These are phyloP conservation scores for Calycopis cecrops DNA, from an alignment of 1,140 invertebrate genomes.

Conservation along the genomic window DNA sequence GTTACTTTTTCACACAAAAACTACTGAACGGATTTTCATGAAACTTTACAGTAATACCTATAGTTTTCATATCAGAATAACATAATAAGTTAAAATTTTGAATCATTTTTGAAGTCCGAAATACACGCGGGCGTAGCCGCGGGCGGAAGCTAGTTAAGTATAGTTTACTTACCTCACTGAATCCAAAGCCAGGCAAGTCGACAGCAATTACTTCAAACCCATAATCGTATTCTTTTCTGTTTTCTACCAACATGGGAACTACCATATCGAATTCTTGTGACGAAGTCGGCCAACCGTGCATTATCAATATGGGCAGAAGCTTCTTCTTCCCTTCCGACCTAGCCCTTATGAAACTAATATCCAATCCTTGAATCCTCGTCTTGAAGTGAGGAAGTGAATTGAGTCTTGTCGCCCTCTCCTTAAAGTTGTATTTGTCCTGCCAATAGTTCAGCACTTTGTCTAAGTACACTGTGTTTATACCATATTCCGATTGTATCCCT, in stretches of 20 bases:
- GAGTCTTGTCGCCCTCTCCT: slow-evolving; percentile 78
- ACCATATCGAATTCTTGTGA: slow-evolving; percentile 91
- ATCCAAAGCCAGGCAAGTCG: slow-evolving; percentile 90
- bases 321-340: slow-evolving; percentile 67
- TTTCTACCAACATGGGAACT: slow-evolving; percentile 82
- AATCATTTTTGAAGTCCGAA: no score
- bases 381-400: slow-evolving; percentile 86
- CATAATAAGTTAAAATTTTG: no score
- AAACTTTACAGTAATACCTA: no score
- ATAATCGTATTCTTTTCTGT: slow-evolving; percentile 76
- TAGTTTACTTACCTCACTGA: slow-evolving; percentile 78
- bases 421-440: slow-evolving; percentile 86
- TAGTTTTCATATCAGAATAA: no score
- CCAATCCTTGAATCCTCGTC: slow-evolving; percentile 82
- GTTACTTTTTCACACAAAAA: no score
- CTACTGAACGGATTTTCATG: no score
- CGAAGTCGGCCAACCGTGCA: slow-evolving; percentile 97
- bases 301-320: slow-evolving; percentile 84
- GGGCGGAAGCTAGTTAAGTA: not conserved
- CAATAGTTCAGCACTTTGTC: slow-evolving; percentile 82
- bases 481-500: slow-evolving; percentile 83
- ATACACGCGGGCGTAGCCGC: no score
- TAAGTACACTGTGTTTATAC: slow-evolving; percentile 83
- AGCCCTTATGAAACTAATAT: slow-evolving; percentile 84
- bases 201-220: slow-evolving; percentile 89